A percentile compares a stretch with the other conserved stretches of the same genome.
These are phyloP conservation scores for Melanocharis versteri DNA, from an alignment of 2,113 vertebrate species.

Conservation along the genomic window DNA sequence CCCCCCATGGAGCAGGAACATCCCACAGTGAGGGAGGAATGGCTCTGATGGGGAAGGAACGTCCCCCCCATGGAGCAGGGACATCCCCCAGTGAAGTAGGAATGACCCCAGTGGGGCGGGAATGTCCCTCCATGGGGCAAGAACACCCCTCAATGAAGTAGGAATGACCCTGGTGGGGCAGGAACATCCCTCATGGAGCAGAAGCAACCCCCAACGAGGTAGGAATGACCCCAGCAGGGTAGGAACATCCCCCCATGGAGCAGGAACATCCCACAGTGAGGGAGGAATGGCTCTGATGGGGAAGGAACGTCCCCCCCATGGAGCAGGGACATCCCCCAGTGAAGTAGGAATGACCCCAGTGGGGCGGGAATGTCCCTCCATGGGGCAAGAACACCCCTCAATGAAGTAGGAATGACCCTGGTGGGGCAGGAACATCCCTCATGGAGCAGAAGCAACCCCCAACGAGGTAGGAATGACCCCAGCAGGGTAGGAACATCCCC, in stretches of 20 bases:
- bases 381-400: accelerated
- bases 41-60: neutral
- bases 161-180: neutral
- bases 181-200: neutral
- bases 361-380: too few relatives aligned
- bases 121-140: too few relatives aligned
- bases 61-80: neutral
- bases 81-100: neutral
- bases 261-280: neutral
- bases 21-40: neutral
- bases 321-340: neutral
- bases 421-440: neutral
- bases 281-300: too few relatives aligned
- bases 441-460: accelerated
- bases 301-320: neutral
- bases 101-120: accelerated
- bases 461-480: accelerated
- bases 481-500: too few relatives aligned
- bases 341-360: neutral
- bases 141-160: accelerated
- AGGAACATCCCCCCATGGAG: neutral
- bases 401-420: too few relatives aligned
- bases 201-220: accelerated
- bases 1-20: accelerated
- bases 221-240: neutral